Evolutionary conservation across 2,888 invertebrate genomes (phyloP).

Genomic region (Spilosoma lubricipeda): DNA sequence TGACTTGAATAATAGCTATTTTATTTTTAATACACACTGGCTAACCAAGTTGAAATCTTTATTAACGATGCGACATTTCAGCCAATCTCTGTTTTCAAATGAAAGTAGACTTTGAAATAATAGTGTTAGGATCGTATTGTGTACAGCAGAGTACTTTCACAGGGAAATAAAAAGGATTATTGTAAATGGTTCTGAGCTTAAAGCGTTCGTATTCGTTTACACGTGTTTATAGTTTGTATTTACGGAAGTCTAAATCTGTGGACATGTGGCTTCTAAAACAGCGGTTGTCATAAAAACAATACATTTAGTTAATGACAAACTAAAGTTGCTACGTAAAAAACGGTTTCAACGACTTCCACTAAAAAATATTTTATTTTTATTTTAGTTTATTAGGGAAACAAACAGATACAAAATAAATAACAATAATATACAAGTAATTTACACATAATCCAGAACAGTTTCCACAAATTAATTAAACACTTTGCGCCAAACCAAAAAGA

Average conservation of each 20-base stretch:
- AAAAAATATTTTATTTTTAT: too few relatives aligned
- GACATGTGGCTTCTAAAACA: conserved; percentile 44
- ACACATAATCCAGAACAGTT: too few relatives aligned
- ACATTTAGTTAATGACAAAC: conserved; percentile 7
- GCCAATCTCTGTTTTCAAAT: conserved; percentile 21
- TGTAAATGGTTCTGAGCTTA: conserved; percentile 71
- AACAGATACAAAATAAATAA: too few relatives aligned
- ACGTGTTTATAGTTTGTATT: conserved; percentile 70
- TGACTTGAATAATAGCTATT: conserved; percentile 69
- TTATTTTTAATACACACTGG: conserved; percentile 66
- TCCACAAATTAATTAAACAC: too few relatives aligned
- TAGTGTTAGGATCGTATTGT: conserved; percentile 42
- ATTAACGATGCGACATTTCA: conserved; percentile 65
- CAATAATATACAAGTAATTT: too few relatives aligned
- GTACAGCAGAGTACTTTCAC: conserved; percentile 45
- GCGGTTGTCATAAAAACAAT: conserved; percentile 18
- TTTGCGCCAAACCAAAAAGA: too few relatives aligned
- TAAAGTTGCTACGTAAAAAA: not conserved
- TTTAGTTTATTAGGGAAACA: too few relatives aligned
- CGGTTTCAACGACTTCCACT: not conserved
- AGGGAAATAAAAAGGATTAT: conserved; percentile 76
- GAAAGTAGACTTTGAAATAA: conserved; percentile 59
- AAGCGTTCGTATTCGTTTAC: conserved; percentile 64
- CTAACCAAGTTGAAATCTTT: conserved; percentile 69
- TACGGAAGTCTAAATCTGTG: conserved; percentile 63